Evolutionary conservation across 2,888 invertebrate genomes (phyloP), one percentile per base, ranked within the genome.

Genomic region (Callosobruchus maculatus): DNA sequence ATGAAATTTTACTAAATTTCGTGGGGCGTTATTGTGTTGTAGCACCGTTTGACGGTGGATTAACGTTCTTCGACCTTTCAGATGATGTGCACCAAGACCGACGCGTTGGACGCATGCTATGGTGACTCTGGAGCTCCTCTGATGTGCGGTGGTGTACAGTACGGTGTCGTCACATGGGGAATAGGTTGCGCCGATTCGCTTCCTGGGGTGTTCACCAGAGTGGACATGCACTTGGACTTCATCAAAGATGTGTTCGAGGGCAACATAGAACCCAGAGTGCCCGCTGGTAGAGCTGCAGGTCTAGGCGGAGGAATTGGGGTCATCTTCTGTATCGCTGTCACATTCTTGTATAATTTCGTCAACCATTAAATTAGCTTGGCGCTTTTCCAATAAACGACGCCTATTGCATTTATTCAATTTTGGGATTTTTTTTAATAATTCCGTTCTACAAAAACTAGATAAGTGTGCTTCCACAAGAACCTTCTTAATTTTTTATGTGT

Each of bases 111-210:
- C 26, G 71, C 76, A 18, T 76, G 76, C 22, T 22, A 71, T 0
- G 76, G 76, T 22, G 76, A 76, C 67, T 74, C 75, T 20, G 77
- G 74, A 21, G 76, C 74, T n/a, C 76, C 76, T 26, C 22, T 76
- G 21, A 31, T 76, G n/a, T 76, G 74, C 70, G 68, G 67, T 7
- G 72, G 70, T 20, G 71, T 71, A 21, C 76, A 75, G 22, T 71
- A 70, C 31, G 76, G 76, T 21, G 72, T 76, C 20, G 74, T 76
- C 4, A 72, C 73, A 20, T 74, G 73, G 73, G 76, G 76, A n/a
- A 69, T 72, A 2, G 73, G 67, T n/a, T 76, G 76, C 49, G 72
- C 30, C 0, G 20, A 68, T 21, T 3, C 22, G 20, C 20, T 67
- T 2, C 76, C 76, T 0, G 74, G 72, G 7, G 73, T 76, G 1